Conservation (phyloP, 2,113 vertebrate genomes). For the Pteruthius melanotis region DNA sequence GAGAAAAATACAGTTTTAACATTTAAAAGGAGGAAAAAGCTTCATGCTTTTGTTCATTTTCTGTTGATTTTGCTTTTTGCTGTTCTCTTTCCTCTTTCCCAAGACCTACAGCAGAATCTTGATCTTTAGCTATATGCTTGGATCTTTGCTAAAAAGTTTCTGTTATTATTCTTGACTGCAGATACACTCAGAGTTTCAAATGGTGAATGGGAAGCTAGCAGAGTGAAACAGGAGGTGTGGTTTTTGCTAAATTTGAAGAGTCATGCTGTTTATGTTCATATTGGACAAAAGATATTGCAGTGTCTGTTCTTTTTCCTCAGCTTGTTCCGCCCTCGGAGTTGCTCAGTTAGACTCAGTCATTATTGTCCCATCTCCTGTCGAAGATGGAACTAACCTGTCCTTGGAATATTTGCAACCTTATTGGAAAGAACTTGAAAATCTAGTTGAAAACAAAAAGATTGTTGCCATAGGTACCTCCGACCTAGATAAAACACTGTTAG, state of each 20-base stretch:
- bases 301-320: slow-evolving; percentile 64
- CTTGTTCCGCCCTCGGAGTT: slow-evolving; percentile 85
- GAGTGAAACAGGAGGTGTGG: neutral
- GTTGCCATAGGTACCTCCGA: slow-evolving; percentile 95
- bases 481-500: slow-evolving; percentile 90
- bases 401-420: slow-evolving; percentile 89
- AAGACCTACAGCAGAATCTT: neutral
- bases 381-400: slow-evolving; percentile 79
- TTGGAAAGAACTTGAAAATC: slow-evolving; percentile 89
- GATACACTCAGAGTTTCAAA: neutral
- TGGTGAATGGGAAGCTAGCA: neutral
- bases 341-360: slow-evolving; percentile 95
- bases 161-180: neutral
- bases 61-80: neutral
- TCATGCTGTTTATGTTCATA: neutral
- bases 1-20: neutral
- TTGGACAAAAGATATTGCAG: neutral
- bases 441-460: slow-evolving; percentile 86
- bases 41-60: neutral
- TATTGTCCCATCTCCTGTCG: slow-evolving; percentile 83
- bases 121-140: neutral
- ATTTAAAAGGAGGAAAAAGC: neutral
- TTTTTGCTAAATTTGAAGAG: neutral
- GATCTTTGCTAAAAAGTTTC: neutral
- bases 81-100: neutral